phyloP scores from a whole-genome alignment of 2,888 invertebrate species.

The Acronicta aceris region DNA sequence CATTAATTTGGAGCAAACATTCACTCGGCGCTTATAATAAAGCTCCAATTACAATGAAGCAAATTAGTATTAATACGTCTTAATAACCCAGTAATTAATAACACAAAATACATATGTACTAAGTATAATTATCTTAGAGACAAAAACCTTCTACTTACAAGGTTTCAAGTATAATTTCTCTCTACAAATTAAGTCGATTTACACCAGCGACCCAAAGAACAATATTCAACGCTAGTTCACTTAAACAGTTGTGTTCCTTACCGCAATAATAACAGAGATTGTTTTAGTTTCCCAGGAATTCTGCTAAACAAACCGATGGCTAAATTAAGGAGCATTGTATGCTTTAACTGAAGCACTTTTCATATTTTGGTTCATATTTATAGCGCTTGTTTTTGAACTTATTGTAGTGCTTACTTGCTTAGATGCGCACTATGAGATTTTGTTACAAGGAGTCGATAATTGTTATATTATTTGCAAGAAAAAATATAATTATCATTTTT shows the following conservation, averaged over 20 bases:
- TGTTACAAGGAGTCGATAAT: not conserved
- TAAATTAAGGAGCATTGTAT: slow-evolving; percentile 45
- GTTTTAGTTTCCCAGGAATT: slow-evolving; percentile 10
- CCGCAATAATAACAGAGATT: not conserved
- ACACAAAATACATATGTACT: too few species aligned
- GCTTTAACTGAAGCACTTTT: slow-evolving; percentile 25
- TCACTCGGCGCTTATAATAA: too few species aligned
- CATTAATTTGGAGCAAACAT: too few species aligned
- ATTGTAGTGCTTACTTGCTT: not conserved
- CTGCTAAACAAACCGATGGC: not conserved
- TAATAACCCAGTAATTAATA: too few species aligned
- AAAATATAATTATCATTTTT: too few species aligned
- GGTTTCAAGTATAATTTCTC: slow-evolving; percentile 43
- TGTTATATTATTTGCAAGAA: too few species aligned
- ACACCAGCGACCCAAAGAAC: slow-evolving; percentile 30
- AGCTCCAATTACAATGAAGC: too few species aligned
- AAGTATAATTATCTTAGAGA: slow-evolving; percentile 3
- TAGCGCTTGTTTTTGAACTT: slow-evolving; percentile 26
- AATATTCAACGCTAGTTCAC: slow-evolving; percentile 18
- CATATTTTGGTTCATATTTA: slow-evolving; percentile 37
- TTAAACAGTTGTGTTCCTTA: slow-evolving; percentile 18
- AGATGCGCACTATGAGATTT: slow-evolving; percentile 10
- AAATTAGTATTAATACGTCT: too few species aligned
- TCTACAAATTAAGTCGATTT: slow-evolving; percentile 51
- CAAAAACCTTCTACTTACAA: slow-evolving; percentile 24